A percentile compares a stretch with the other conserved stretches of the same genome.
These are phyloP conservation scores for Chrysomela aeneicollis DNA, from an alignment of 2,888 invertebrate genomes.

Conservation along the genomic window DNA sequence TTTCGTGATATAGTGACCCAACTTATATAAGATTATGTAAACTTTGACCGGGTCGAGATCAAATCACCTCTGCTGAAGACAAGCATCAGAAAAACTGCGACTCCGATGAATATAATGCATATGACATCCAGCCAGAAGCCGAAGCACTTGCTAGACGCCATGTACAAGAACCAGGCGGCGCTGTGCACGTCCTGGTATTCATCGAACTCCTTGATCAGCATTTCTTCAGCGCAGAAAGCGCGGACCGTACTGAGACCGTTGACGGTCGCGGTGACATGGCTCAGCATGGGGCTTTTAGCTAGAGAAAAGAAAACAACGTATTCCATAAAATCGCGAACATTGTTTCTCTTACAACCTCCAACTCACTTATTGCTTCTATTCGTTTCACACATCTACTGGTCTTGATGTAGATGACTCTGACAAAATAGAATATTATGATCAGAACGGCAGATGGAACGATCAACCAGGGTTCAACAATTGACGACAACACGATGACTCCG, in stretches of 20 bases:
- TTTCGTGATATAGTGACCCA: too few relatives aligned
- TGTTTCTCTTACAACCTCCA: background rate
- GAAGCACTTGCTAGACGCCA: slow-evolving; percentile 72
- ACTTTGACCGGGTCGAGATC: background rate
- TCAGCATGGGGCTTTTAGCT: slow-evolving; percentile 83
- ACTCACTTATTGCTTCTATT: slow-evolving; percentile 73
- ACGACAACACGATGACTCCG: slow-evolving; percentile 77
- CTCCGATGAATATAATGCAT: slow-evolving; percentile 69
- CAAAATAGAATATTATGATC: slow-evolving; percentile 69
- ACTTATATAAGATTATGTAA: background rate
- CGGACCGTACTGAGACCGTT: slow-evolving; percentile 81
- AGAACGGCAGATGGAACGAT: slow-evolving; percentile 72
- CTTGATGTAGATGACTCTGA: slow-evolving; percentile 74
- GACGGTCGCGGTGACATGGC: slow-evolving; percentile 77
- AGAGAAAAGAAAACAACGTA: slow-evolving; percentile 38
- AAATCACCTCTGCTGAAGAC: slow-evolving; percentile 46
- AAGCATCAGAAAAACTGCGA: slow-evolving; percentile 45
- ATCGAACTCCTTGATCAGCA: slow-evolving; percentile 71
- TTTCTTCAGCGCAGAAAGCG: slow-evolving; percentile 72
- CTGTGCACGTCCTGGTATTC: slow-evolving; percentile 72
- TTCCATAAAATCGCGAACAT: too few relatives aligned
- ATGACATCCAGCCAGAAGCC: slow-evolving; percentile 75
- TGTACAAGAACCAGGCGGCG: slow-evolving; percentile 77
- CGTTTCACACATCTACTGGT: slow-evolving; percentile 80
- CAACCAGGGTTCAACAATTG: slow-evolving; percentile 75